These are phyloP conservation scores for Hassar affinis DNA, from an alignment of 2,113 vertebrate genomes.

Conservation along the genomic window DNA sequence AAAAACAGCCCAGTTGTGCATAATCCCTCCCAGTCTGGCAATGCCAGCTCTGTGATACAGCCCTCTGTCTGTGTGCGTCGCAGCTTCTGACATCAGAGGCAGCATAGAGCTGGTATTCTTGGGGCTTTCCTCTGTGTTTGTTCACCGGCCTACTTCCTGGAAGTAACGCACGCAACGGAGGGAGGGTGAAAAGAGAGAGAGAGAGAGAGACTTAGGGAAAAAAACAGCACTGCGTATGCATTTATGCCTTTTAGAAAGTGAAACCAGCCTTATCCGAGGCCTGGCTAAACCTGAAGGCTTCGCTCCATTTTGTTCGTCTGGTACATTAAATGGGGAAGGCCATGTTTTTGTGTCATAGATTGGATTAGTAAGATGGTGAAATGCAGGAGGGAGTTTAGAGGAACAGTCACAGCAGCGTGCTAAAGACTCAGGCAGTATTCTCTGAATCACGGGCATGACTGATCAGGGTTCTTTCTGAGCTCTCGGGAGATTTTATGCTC, in stretches of 20 bases:
- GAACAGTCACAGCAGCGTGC: not conserved
- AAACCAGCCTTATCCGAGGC: constrained; percentile 12
- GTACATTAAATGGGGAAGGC: not conserved
- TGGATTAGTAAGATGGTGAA: constrained; percentile 21
- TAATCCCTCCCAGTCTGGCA: not conserved
- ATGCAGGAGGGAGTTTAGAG: constrained; percentile 37
- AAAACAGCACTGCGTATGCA: constrained; percentile 17
- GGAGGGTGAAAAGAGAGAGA: constrained; percentile 7
- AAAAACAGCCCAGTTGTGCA: not conserved
- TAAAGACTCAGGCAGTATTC: constrained; percentile 18
- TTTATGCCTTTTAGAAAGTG: constrained; percentile 45
- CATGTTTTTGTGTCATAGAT: constrained; percentile 12
- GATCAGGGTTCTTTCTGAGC: constrained; percentile 11
- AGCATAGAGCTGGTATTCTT: constrained; percentile 70
- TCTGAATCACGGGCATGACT: constrained; percentile 40
- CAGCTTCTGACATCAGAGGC: constrained; percentile 46
- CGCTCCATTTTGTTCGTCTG: constrained; percentile 42
- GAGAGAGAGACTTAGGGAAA: constrained; percentile 14
- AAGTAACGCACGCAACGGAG: constrained; percentile 66
- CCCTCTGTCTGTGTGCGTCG: constrained; percentile 10
- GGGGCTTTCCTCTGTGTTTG: constrained; percentile 74
- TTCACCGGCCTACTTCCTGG: constrained; percentile 70
- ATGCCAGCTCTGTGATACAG: not conserved
- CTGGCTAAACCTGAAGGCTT: constrained; percentile 25
- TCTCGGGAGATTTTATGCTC: constrained; percentile 33